Base-by-base conservation (phyloP, 2,797 vertebrate genomes). In the Emys orbicularis region DNA sequence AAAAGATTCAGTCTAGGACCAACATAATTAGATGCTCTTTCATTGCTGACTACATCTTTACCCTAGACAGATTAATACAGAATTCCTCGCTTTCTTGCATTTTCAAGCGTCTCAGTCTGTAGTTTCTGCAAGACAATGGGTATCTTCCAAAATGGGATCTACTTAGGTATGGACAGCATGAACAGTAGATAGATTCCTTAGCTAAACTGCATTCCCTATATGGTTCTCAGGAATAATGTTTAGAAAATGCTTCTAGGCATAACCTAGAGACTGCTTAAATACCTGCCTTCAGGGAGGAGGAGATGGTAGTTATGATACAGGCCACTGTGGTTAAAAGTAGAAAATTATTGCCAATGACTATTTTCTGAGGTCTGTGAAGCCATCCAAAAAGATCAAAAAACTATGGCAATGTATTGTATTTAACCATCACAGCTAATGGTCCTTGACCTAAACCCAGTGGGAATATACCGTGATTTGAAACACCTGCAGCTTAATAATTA, bases 401-500 rank as follows among this genome's bases (percentile, higher is more conserved):
- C 56, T 92, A 97, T 77, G 95, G 95, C 93, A 88, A 93, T 92
- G 89, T 97, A 85, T 94, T 97, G 94, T 97, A 97, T 98, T 98
- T 98, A 98, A 98, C 95, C 95, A 97, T 94, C 95, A 96, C 29
- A 93, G 97, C 96, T 98, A 98, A 98, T 97, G 94, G 97, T 92
- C 95, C 96, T 98, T 88, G 72, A 96, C 94, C 96, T 95, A 97
- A 97, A 96, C 88, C 98, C 96, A 96, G 81, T 84, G 98, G 98
- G 98, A 98, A 98, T 97, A 98, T n/a, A 37, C 95, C 96, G 93
- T 98, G 97, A 98, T 98, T 98, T 98, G 97, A 98, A 96, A 96
- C 98, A 98, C 98, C 98, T 98, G 98, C 97, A 97, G 96, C 97
- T 98, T 98, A 98, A 98, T 98, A 98, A 98, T 98, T 98, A 98